Evolutionary conservation across 2,797 vertebrate genomes (phyloP).

Genomic region (Sitta carolinensis): DNA sequence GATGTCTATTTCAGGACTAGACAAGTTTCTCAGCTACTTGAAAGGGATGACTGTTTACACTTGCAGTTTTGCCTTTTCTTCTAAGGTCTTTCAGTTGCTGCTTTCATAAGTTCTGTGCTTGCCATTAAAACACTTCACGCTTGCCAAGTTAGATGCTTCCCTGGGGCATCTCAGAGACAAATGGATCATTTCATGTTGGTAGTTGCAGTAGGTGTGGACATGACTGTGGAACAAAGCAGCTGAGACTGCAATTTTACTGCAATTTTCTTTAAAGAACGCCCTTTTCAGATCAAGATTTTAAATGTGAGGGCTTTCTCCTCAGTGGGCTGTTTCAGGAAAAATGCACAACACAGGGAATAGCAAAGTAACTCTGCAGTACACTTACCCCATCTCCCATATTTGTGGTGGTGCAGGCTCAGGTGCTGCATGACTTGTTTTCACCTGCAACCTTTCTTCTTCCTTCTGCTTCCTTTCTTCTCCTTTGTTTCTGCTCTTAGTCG

Average conservation of each 20-base stretch:
- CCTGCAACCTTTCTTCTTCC: neutral
- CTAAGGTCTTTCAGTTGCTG: neutral
- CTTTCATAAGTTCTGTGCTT: neutral
- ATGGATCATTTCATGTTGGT: neutral
- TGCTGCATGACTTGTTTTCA: neutral
- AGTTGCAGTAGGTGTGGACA: neutral
- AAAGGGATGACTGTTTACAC: neutral
- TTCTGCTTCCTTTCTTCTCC: neutral
- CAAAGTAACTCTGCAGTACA: rapidly evolving
- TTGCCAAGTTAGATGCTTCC: neutral
- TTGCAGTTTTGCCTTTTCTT: neutral
- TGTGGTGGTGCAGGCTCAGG: neutral
- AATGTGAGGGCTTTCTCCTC: neutral
- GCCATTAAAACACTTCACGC: neutral
- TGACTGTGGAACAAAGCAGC: neutral
- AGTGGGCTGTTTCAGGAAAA: neutral
- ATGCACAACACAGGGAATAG: neutral
- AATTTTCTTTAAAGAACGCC: neutral
- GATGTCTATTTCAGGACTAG: neutral
- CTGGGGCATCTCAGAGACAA: neutral
- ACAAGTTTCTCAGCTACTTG: neutral
- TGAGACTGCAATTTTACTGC: neutral
- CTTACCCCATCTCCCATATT: rapidly evolving
- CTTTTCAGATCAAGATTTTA: neutral
- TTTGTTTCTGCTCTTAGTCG: neutral